Evolutionary conservation across 2,113 vertebrate genomes (phyloP), one percentile per base, ranked within the genome.

Genomic region (Rhinolophus ferrumequinum): DNA sequence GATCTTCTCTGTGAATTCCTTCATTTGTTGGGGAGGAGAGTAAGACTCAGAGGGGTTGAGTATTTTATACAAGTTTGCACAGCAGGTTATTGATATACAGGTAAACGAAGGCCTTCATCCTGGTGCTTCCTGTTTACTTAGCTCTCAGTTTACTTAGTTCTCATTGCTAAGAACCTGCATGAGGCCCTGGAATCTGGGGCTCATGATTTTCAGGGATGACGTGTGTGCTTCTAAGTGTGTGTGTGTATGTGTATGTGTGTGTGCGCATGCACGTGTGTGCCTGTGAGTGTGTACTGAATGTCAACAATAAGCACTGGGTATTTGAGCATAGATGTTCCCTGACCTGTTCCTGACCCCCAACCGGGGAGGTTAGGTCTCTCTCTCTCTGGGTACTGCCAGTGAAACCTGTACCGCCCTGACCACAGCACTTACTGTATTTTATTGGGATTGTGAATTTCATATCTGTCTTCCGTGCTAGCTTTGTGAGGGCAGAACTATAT

Each of bases 1-100:
- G 24, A 12, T 64, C 44, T 60, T 79, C 41, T 56, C 4, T 52
- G 6, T 90, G 56, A 86, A 54, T 82, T 66, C 33, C 54, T 66
- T 93, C 2, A 62, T 72, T 80, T 38, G 13, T 81, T 13, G 54
- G 35, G 72, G 18, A 94, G 56, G 67, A 93, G 72, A 76, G 30
- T n/a, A 66, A 93, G 72, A 88, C n/a, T 88, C 35, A 62, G n/a
- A 69, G 26, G 73, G 62, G n/a, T 52, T 85, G 70, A 93, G 5
- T 88, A 69, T 90, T 56, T 90, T 60, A 52, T 13, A 12, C n/a
- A 97, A 58, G 35, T 95, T 87, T 80, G 35, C 60, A 67, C 24
- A 94, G 44, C 67, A 87, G 35, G 33, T 60, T 35, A n/a, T 13
- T 69, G 73, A 47, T 56, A 18, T 64, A 30, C 60, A 64, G 60